Conservation (phyloP, 1,140 invertebrate species). For the Planococcus citri region DNA sequence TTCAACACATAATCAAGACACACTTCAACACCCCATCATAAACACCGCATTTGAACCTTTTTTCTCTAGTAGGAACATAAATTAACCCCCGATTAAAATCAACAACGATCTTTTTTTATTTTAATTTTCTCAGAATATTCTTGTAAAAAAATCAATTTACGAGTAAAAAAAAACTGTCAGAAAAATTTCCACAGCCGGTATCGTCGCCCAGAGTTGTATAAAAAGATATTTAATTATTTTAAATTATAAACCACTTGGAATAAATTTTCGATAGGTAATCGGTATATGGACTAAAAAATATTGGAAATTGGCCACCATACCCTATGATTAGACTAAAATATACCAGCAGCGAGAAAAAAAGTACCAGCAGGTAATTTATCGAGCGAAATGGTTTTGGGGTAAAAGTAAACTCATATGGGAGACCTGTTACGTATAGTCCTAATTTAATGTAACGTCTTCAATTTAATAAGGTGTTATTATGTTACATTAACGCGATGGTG, state of each 20-base stretch:
- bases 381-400: not conserved
- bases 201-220: not conserved
- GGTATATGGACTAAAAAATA: not conserved
- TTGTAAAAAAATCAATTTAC: too few species aligned
- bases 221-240: not conserved
- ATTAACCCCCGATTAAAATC: too few species aligned
- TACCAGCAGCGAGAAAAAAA: not conserved
- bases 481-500: not conserved
- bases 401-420: not conserved
- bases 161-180: too few species aligned
- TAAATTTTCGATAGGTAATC: not conserved
- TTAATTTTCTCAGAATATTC: too few species aligned
- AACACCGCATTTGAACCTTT: too few species aligned
- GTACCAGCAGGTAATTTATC: not conserved
- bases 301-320: not conserved
- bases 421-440: not conserved
- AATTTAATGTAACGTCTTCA: not conserved
- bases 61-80: too few species aligned
- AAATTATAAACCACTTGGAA: not conserved
- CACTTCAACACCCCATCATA: too few species aligned
- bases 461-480: constrained; percentile 1
- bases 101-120: too few species aligned
- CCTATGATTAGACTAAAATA: not conserved
- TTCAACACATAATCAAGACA: too few species aligned
- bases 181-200: too few species aligned